These are phyloP conservation scores for Eumacrocentrus americanus DNA, from an alignment of 2,888 invertebrate genomes.

Conservation along the genomic window DNA sequence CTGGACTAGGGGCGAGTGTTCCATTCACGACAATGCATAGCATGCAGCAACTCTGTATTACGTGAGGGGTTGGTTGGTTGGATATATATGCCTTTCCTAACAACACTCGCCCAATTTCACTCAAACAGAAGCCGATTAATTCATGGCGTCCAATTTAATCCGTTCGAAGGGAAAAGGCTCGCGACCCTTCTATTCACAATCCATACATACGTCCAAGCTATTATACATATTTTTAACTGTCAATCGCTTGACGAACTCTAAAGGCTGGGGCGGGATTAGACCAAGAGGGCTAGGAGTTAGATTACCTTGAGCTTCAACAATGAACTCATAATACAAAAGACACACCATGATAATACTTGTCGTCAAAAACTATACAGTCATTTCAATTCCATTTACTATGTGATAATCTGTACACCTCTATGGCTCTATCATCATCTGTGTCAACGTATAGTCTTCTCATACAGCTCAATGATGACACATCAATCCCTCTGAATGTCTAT, in stretches of 20 bases:
- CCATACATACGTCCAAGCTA: constrained; percentile 41
- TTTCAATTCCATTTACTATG: not conserved
- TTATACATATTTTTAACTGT: constrained; percentile 62
- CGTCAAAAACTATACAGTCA: not conserved
- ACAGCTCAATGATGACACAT: not conserved
- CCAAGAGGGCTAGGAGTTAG: constrained; percentile 48
- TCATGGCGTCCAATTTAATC: constrained; percentile 60
- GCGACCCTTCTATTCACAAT: not conserved
- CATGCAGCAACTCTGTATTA: constrained; percentile 11
- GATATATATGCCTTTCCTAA: constrained; percentile 49
- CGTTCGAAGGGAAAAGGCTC: constrained; percentile 32
- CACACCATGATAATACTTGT: constrained; percentile 8
- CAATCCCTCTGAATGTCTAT: not conserved
- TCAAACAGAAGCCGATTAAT: constrained; percentile 61
- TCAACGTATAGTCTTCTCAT: not conserved
- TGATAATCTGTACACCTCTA: not conserved
- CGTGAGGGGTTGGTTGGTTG: not conserved
- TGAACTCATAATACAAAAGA: constrained; percentile 49
- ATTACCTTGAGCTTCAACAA: constrained; percentile 49
- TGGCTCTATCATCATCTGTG: no score
- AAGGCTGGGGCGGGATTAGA: constrained; percentile 28
- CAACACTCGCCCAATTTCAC: constrained; percentile 55
- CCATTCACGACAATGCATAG: constrained; percentile 11
- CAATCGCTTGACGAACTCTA: constrained; percentile 51
- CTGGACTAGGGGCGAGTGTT: not conserved